Evolutionary conservation across 2,113 vertebrate genomes (phyloP).

Genomic region (Psilopogon haemacephalus): DNA sequence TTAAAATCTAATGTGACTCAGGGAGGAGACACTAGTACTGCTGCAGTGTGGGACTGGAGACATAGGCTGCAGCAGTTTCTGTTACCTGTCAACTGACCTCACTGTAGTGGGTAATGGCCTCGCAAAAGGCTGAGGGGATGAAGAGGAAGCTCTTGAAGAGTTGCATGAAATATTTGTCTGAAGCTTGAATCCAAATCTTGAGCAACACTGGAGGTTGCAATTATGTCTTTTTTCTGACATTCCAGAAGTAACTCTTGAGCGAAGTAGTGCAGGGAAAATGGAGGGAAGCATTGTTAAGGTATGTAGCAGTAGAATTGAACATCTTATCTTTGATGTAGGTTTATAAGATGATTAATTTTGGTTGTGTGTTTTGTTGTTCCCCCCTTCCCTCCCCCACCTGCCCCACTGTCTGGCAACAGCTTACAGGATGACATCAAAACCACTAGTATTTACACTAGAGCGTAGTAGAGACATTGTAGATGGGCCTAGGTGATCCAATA

Average conservation of each 20-base stretch:
- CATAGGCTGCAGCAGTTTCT: accelerated
- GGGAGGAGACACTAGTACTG: not conserved
- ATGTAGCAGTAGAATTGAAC: no score
- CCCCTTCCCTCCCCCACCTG: no score
- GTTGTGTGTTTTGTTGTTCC: not conserved
- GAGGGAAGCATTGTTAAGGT: not conserved
- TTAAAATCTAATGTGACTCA: not conserved
- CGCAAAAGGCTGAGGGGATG: not conserved
- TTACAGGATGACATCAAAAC: not conserved
- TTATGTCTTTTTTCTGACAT: not conserved
- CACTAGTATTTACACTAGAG: not conserved
- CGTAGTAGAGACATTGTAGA: not conserved
- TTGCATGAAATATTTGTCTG: no score
- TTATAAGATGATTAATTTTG: not conserved
- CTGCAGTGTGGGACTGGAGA: not conserved
- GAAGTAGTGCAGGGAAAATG: accelerated
- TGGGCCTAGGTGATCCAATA: accelerated
- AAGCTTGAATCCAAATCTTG: not conserved
- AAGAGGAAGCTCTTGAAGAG: not conserved
- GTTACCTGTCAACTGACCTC: accelerated
- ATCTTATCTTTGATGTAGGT: not conserved
- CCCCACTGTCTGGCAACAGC: not conserved
- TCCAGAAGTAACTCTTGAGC: not conserved
- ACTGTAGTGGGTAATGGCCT: accelerated
- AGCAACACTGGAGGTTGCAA: no score